A percentile compares a stretch with the other conserved stretches of the same genome.
Evolutionary conservation across 2,888 invertebrate genomes (phyloP).

Genomic region (Pachliopta kotzebuea): DNA sequence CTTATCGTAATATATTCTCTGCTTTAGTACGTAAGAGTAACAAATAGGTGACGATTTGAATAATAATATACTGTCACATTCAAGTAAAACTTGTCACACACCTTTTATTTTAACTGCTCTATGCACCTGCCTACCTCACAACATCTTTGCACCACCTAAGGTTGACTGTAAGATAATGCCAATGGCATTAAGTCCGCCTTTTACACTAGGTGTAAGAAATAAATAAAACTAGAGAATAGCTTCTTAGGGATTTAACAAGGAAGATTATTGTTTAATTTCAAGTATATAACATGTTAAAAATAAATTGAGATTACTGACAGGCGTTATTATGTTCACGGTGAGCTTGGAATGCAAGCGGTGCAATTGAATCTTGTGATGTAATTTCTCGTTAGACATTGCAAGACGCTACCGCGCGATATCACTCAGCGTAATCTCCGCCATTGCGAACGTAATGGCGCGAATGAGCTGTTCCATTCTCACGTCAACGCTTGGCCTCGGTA

Average conservation of each 20-base stretch:
- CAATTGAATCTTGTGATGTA: slow-evolving; percentile 36
- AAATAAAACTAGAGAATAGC: too few species aligned
- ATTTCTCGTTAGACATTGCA: slow-evolving; percentile 42
- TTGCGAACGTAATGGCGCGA: slow-evolving; percentile 52
- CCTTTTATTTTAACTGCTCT: too few species aligned
- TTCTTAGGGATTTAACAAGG: too few species aligned
- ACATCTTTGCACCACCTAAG: too few species aligned
- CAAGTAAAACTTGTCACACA: too few species aligned
- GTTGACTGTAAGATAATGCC: too few species aligned
- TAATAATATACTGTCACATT: too few species aligned
- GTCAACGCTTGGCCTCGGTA: slow-evolving; percentile 32
- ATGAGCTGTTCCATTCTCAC: slow-evolving; percentile 39
- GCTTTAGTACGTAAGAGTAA: too few species aligned
- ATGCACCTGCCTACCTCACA: too few species aligned
- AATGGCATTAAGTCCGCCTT: too few species aligned
- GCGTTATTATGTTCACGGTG: slow-evolving; percentile 11
- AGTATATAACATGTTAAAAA: neutral
- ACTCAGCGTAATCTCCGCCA: slow-evolving; percentile 50
- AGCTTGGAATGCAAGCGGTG: slow-evolving; percentile 10
- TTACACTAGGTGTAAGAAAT: too few species aligned
- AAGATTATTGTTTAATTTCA: neutral
- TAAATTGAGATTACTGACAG: slow-evolving; percentile 11
- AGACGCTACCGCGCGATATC: slow-evolving; percentile 47
- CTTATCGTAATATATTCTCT: neutral
- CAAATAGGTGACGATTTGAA: too few species aligned